A percentile compares a stretch with the other conserved stretches of the same genome.
These are phyloP conservation scores for Danio choprae DNA, from an alignment of 2,797 vertebrate genomes.

Conservation along the genomic window DNA sequence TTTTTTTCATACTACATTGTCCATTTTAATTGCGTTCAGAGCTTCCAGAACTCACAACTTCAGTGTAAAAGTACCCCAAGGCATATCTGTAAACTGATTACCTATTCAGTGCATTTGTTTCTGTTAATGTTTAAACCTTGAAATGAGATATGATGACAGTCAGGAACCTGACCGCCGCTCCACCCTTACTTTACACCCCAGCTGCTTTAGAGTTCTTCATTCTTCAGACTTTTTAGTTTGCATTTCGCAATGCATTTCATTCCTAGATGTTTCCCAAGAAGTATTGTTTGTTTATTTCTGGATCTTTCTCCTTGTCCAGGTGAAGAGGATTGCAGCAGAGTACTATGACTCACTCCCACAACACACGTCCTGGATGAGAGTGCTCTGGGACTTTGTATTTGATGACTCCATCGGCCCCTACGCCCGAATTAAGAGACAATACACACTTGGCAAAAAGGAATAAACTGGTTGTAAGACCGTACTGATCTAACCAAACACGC, in stretches of 20 bases:
- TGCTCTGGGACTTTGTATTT: slow-evolving; percentile 96
- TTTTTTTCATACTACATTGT: not conserved
- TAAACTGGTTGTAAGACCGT: slow-evolving; percentile 54
- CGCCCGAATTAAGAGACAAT: slow-evolving; percentile 89
- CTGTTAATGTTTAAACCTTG: slow-evolving; percentile 29
- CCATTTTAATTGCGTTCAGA: not conserved
- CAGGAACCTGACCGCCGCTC: not conserved
- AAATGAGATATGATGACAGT: slow-evolving; percentile 2
- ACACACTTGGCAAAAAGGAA: slow-evolving; percentile 79
- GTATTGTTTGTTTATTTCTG: not conserved
- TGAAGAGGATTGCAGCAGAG: slow-evolving; percentile 94
- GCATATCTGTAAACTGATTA: slow-evolving; percentile 9
- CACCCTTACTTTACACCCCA: not conserved
- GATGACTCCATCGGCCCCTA: slow-evolving; percentile 91
- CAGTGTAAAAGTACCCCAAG: not conserved
- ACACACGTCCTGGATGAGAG: slow-evolving; percentile 91
- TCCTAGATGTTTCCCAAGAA: not conserved
- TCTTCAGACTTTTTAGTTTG: not conserved
- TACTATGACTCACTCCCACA: slow-evolving; percentile 93
- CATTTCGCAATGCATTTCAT: not conserved
- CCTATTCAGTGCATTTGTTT: not conserved
- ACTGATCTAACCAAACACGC: not conserved
- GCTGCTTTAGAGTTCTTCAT: not conserved
- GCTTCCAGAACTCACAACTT: not conserved
- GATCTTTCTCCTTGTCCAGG: slow-evolving; percentile 75